Conservation (phyloP, 2,113 vertebrate species). For the Rallus limicola region DNA sequence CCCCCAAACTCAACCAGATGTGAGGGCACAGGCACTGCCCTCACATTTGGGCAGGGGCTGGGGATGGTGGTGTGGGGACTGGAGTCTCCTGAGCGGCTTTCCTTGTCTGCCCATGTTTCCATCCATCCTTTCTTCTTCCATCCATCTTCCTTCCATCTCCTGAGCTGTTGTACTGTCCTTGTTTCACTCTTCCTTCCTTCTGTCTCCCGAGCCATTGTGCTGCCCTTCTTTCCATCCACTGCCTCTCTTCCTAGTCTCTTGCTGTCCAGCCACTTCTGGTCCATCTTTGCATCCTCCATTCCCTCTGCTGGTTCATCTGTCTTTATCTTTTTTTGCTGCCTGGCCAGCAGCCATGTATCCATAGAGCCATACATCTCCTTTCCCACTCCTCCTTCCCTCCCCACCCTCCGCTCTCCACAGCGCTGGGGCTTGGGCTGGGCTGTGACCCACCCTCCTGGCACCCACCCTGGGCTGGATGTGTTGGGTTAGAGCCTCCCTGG, state of each 20-base stretch:
- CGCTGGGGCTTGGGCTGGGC: background rate
- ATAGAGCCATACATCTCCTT: background rate
- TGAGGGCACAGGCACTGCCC: background rate
- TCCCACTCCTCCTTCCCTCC: background rate
- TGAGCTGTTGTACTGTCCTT: background rate
- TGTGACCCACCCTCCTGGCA: background rate
- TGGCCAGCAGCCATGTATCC: background rate
- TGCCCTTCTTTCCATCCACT: background rate
- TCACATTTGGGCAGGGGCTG: background rate
- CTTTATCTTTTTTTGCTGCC: background rate
- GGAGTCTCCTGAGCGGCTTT: background rate
- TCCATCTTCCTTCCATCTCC: background rate
- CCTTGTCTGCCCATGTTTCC: background rate
- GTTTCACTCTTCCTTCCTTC: background rate
- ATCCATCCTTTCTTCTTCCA: background rate
- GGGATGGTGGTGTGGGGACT: background rate
- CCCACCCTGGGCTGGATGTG: rapidly evolving
- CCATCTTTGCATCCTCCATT: background rate
- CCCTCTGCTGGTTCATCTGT: background rate
- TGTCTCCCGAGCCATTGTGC: background rate
- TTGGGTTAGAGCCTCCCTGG: background rate
- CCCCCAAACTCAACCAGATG: background rate
- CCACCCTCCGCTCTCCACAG: background rate
- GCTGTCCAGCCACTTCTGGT: background rate
- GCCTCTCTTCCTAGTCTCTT: background rate